Evolutionary conservation across 2,113 vertebrate genomes (phyloP).

Genomic region (Sinocyclocheilus grahami): DNA sequence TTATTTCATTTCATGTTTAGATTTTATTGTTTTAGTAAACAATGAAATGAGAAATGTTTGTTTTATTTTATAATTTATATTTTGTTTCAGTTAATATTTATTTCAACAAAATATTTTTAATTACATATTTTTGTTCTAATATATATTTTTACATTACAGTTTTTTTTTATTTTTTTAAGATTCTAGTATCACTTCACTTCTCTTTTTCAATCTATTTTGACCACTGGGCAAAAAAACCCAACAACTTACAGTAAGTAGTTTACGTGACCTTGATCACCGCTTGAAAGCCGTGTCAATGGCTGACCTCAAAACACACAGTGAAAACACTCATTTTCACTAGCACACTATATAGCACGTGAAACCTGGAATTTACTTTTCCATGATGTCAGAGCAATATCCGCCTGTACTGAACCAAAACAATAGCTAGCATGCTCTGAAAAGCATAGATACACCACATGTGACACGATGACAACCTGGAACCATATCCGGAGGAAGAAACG

Average conservation of each 20-base stretch:
- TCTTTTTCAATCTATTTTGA: neutral
- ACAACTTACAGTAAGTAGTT: neutral
- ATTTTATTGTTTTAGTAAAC: too few species aligned
- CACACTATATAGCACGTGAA: neutral
- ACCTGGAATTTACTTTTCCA: slow-evolving; percentile 51
- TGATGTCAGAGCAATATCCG: slow-evolving; percentile 50
- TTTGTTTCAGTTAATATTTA: too few species aligned
- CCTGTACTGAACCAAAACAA: slow-evolving; percentile 17
- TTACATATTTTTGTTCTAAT: too few species aligned
- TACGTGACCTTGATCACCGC: neutral
- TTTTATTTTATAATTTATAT: too few species aligned
- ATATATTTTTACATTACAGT: too few species aligned
- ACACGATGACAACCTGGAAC: neutral
- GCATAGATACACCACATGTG: neutral
- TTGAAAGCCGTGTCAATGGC: too few species aligned
- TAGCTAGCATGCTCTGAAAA: neutral
- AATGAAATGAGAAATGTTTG: too few species aligned
- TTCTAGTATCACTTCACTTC: neutral
- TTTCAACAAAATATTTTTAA: too few species aligned
- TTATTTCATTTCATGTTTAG: too few species aligned
- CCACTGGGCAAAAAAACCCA: neutral
- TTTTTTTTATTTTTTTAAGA: too few species aligned
- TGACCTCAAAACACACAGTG: slow-evolving; percentile 5
- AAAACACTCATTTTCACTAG: neutral
- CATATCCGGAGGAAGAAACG: neutral